Evolutionary conservation across 2,797 vertebrate species (phyloP).

Genomic region (Microctenopoma lineatum): DNA sequence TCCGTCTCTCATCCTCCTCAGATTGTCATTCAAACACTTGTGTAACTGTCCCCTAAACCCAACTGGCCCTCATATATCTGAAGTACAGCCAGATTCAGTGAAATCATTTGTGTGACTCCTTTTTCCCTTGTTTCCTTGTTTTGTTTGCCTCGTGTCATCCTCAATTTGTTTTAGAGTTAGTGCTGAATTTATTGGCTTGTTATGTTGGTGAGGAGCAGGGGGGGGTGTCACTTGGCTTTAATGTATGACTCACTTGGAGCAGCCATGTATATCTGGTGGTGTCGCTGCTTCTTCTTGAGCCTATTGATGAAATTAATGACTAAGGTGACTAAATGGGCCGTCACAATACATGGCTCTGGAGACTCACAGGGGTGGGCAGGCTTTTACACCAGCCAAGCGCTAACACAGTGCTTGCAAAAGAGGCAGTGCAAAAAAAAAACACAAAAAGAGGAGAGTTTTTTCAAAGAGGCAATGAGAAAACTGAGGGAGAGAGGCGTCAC

Average conservation of each 20-base stretch:
- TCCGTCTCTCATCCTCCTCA: constrained; percentile 29
- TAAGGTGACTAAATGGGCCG: constrained; percentile 68
- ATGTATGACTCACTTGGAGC: constrained; percentile 49
- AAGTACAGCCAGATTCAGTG: constrained; percentile 25
- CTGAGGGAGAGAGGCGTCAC: constrained; percentile 26
- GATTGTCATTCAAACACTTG: constrained; percentile 59
- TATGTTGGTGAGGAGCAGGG: not conserved
- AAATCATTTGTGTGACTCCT: constrained; percentile 35
- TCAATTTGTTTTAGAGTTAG: constrained; percentile 46
- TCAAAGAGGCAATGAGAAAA: constrained; percentile 42
- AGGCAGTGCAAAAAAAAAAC: constrained; percentile 10
- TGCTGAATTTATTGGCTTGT: constrained; percentile 34
- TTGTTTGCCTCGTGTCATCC: constrained; percentile 28
- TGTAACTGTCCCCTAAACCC: constrained; percentile 48
- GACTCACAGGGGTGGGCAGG: constrained; percentile 58
- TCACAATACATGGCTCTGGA: constrained; percentile 64
- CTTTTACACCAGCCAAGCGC: constrained; percentile 48
- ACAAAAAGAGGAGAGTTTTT: constrained; percentile 35
- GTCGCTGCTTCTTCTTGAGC: constrained; percentile 47
- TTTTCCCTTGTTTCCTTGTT: constrained; percentile 36
- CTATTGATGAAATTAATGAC: constrained; percentile 76
- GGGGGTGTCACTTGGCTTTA: constrained; percentile 32
- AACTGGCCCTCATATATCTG: constrained; percentile 12
- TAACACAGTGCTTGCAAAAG: constrained; percentile 51
- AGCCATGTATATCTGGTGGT: constrained; percentile 40